phyloP scores from a whole-genome alignment of 2,888 invertebrate species.

The Leptinotarsa juncta region DNA sequence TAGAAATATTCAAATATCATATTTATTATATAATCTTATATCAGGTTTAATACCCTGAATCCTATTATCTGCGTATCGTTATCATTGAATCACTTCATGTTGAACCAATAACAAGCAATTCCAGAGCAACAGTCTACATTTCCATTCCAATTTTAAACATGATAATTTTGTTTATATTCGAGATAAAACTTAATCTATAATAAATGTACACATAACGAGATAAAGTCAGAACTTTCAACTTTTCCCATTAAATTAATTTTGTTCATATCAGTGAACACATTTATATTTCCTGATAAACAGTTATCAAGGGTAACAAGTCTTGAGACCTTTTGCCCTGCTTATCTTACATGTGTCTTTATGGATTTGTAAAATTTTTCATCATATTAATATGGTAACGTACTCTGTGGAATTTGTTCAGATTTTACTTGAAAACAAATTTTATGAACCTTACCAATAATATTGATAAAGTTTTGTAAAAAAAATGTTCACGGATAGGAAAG shows the following conservation, averaged over 20 bases:
- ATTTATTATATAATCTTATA: too few species aligned
- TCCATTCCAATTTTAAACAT: constrained; percentile 37
- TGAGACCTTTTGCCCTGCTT: constrained; percentile 38
- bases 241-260: constrained; percentile 46
- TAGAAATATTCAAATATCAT: too few species aligned
- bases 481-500: not conserved
- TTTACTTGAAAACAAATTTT: not conserved
- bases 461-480: not conserved
- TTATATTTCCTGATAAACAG: constrained; percentile 43
- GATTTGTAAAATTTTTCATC: not conserved
- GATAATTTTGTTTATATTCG: constrained; percentile 44
- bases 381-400: not conserved
- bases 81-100: constrained; percentile 9
- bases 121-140: constrained; percentile 11
- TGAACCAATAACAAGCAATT: constrained; percentile 3
- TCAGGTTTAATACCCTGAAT: not conserved
- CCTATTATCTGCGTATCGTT: not conserved
- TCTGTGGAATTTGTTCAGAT: constrained; percentile 8
- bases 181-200: constrained; percentile 40
- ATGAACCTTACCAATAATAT: not conserved
- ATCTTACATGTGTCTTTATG: not conserved
- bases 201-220: constrained; percentile 43
- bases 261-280: constrained; percentile 45
- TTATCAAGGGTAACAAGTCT: constrained; percentile 51
- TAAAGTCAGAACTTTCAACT: constrained; percentile 46